Evolutionary conservation across 2,113 vertebrate genomes (phyloP).

Genomic region (Syngnathoides biaculeatus): DNA sequence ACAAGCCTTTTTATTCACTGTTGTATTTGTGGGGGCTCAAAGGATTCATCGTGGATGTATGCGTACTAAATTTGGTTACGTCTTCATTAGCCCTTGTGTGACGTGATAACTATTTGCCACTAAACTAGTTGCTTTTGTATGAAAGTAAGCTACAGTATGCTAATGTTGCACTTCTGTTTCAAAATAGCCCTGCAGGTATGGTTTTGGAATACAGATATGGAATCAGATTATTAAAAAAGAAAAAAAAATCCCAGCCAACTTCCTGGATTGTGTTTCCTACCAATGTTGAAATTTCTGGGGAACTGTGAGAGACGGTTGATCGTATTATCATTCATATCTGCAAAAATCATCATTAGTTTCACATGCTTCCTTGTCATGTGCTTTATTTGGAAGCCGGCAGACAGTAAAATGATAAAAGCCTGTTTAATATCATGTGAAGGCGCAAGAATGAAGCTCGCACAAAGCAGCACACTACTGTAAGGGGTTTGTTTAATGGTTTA

Average conservation of each 20-base stretch:
- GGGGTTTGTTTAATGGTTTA: background rate
- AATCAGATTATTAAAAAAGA: background rate
- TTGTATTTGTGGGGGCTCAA: background rate
- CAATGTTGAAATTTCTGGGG: background rate
- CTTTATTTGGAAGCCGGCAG: background rate
- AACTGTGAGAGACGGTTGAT: background rate
- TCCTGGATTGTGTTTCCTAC: background rate
- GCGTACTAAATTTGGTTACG: constrained; percentile 5
- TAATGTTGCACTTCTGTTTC: background rate
- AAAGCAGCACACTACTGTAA: background rate
- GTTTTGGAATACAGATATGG: background rate
- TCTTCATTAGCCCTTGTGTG: constrained; percentile 7
- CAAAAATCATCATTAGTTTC: background rate
- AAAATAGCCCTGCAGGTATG: background rate
- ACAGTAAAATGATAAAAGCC: background rate
- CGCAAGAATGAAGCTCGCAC: background rate
- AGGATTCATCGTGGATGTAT: background rate
- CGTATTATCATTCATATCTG: background rate
- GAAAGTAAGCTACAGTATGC: background rate
- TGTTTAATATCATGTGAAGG: background rate
- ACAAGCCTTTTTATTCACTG: constrained; percentile 19
- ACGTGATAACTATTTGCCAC: background rate
- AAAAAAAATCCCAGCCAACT: background rate
- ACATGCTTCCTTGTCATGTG: background rate
- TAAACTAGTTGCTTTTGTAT: constrained; percentile 1